phyloP scores from a whole-genome alignment of 1,140 invertebrate species.

The Riptortus pedestris region DNA sequence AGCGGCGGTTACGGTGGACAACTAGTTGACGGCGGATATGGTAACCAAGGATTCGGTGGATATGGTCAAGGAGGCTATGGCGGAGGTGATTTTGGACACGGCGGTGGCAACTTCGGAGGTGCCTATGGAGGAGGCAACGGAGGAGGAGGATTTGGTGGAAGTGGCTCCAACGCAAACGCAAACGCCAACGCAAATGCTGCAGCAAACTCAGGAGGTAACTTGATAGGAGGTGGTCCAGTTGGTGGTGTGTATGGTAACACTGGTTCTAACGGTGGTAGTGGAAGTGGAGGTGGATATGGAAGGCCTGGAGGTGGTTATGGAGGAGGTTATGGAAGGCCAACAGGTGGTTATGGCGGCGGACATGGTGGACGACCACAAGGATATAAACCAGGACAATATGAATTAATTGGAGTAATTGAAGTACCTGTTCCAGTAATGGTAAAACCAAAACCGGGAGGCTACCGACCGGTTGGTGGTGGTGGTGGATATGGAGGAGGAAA shows the following conservation, averaged over 20 bases:
- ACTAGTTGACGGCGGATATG: slow-evolving; percentile 6
- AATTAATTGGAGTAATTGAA: no score
- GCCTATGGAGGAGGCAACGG: not conserved
- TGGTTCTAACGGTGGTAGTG: not conserved
- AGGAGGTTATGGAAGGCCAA: no score
- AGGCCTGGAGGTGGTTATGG: not conserved
- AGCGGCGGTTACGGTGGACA: slow-evolving; percentile 10
- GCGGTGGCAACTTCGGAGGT: slow-evolving; percentile 10
- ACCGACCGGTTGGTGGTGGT: slow-evolving; percentile 7
- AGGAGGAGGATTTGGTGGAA: not conserved
- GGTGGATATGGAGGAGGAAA: not conserved
- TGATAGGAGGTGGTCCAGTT: slow-evolving; percentile 20
- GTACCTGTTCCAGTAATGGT: no score
- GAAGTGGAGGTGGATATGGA: not conserved
- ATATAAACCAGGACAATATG: no score
- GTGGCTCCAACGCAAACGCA: not conserved
- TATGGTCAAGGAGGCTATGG: no score
- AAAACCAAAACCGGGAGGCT: no score
- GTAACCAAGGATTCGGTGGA: not conserved
- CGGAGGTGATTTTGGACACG: slow-evolving; percentile 20
- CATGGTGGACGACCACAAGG: no score
- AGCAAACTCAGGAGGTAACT: not conserved
- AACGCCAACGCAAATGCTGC: no score
- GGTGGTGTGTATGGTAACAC: no score
- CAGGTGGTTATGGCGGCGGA: slow-evolving; percentile 1